Base-by-base conservation (phyloP, 2,797 vertebrate genomes). In the Rhodeus uyekii region DNA sequence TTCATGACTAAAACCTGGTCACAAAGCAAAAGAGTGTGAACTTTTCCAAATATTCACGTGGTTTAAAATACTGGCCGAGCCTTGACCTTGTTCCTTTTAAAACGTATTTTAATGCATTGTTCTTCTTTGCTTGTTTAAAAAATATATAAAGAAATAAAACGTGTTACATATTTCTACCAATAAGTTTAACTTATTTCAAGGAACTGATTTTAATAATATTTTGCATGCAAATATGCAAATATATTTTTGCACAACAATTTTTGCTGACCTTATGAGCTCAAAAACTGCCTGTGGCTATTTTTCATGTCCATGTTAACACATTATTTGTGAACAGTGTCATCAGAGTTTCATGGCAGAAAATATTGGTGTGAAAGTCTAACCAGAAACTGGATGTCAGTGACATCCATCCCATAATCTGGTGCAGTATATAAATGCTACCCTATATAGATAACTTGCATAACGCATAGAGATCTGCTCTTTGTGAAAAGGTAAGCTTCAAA, bases 251-350 rank as follows among this genome's bases (percentile, higher is more conserved):
- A 14, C 10, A 34, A n/a, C 34, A 29, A 12, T 78, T 84, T 80
- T 53, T 84, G 58, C 76, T 85, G 60, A 80, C 24, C 34, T 73
- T 60, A 73, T 80, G 55, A 60, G 55, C 3, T 60, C 24, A 67
- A 85, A 89, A 88, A 71, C 10, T 74, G 89, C 83, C 34, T 36
- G 67, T 72, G 16, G 22, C 2, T 48, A 80, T 8, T 86, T 89
- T 87, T 88, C 48, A 82, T 83, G 88, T 88, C 74, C 61, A 81
- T 8, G 0, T 84, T 84, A 87, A 36, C 89, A 89, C 80, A 38
- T 86, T 84, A 36, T 50, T 38, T 64, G 27, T 60, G 83, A 85
- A 79, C 64, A 84, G 68, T 42, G 48, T 85, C 67, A 83, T 50
- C 58, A 87, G 82, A 44, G 58, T 61, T 9, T 27, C 67, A 72